Conservation (phyloP, 2,888 invertebrate species). For the Xanthia icteritia region DNA sequence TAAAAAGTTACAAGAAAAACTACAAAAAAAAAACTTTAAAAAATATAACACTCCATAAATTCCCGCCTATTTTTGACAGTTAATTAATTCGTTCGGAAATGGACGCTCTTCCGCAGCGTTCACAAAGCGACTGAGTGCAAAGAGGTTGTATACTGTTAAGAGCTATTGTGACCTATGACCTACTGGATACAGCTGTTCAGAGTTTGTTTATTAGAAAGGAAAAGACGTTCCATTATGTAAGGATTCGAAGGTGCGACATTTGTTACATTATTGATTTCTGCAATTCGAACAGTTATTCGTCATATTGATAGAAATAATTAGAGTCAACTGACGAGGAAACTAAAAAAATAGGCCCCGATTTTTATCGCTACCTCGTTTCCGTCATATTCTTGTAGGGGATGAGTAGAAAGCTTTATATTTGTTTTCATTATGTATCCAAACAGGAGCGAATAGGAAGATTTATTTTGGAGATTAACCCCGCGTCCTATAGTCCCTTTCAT, state of each 20-base stretch:
- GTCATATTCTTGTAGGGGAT: neutral
- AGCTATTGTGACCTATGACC: conserved; percentile 63
- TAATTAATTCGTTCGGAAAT: conserved; percentile 32
- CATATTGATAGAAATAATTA: neutral
- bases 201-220: conserved; percentile 57
- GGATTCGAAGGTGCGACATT: conserved; percentile 50
- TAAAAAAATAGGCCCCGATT: neutral
- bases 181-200: conserved; percentile 50
- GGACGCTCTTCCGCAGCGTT: conserved; percentile 55
- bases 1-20: neutral
- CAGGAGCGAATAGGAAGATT: too few species aligned
- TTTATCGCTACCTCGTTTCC: neutral
- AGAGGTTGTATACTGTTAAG: conserved; percentile 30
- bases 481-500: too few species aligned
- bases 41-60: neutral
- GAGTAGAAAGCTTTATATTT: too few species aligned
- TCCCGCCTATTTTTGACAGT: conserved; percentile 59
- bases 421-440: too few species aligned
- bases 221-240: conserved; percentile 53
- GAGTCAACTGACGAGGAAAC: too few species aligned
- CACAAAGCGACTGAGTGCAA: conserved; percentile 59
- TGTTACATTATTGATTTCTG: conserved; percentile 40
- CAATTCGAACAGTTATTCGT: conserved; percentile 31
- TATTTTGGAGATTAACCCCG: too few species aligned
- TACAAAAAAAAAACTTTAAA: neutral